Evolutionary conservation across 1,140 invertebrate species (phyloP).

Genomic region (Luehdorfia chinensis): DNA sequence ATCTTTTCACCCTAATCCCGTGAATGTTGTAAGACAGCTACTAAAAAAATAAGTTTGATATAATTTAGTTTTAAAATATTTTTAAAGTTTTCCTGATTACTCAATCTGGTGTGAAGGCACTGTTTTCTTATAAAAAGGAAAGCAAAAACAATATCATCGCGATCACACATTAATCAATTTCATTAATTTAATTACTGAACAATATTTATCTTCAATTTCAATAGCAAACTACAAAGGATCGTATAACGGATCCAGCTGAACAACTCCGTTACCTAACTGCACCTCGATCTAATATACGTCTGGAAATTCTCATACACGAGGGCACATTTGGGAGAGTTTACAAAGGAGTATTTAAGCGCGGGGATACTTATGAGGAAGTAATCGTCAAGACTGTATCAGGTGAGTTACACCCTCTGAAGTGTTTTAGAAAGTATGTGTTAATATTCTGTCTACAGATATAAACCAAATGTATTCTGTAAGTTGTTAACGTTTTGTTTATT

Average conservation of each 20-base stretch:
- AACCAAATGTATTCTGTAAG: no score
- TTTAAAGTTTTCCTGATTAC: no score
- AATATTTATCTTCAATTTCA: no score
- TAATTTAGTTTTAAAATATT: no score
- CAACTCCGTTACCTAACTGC: conserved; percentile 83
- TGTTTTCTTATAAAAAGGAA: no score
- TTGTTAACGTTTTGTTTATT: no score
- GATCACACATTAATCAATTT: no score
- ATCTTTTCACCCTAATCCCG: no score
- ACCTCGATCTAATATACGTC: conserved; percentile 80
- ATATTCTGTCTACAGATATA: background rate
- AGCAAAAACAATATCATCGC: no score
- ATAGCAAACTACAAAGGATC: conserved; percentile 67
- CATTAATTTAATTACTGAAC: no score
- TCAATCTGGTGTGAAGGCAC: no score
- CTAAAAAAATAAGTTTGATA: no score
- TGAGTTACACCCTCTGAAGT: conserved; percentile 51
- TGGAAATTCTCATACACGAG: conserved; percentile 83
- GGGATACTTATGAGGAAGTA: conserved; percentile 86
- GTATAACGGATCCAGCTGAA: conserved; percentile 79
- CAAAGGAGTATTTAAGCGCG: conserved; percentile 82
- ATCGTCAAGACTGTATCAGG: conserved; percentile 92
- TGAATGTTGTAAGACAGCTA: background rate
- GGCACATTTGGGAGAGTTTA: conserved; percentile 91
- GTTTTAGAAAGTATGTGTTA: background rate